A percentile compares a stretch with the other conserved stretches of the same genome.
phyloP scores from a whole-genome alignment of 2,888 invertebrate genomes.

The Lasioglossum vierecki region DNA sequence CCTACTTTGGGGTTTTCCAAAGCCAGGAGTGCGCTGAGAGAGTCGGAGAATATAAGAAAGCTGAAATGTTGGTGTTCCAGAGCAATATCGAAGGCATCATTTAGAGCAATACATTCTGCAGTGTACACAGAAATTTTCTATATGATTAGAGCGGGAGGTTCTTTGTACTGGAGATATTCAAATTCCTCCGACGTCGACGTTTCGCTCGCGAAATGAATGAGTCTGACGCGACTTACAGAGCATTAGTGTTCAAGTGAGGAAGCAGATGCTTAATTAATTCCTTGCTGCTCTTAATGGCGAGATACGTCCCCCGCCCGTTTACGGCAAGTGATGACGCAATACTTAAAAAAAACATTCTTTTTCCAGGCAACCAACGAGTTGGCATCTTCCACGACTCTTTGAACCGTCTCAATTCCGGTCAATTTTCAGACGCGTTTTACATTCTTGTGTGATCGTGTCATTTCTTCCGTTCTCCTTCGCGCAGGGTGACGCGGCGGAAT shows the following conservation, averaged over 20 bases:
- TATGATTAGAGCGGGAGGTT: no score
- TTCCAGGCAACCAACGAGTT: conserved; percentile 37
- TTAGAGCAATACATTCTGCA: no score
- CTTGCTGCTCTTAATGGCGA: conserved; percentile 29
- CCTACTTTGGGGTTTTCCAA: no score
- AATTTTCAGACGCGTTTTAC: conserved; percentile 55
- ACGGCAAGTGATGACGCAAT: conserved; percentile 58
- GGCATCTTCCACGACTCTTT: conserved; percentile 64
- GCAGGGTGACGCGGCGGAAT: conserved; percentile 18
- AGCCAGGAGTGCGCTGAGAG: no score
- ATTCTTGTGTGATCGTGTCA: conserved; percentile 58
- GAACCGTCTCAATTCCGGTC: conserved; percentile 68
- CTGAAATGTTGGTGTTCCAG: no score
- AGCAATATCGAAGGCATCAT: no score
- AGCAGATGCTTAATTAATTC: conserved; percentile 57
- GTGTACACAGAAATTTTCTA: no score
- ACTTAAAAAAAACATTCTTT: conserved; percentile 51
- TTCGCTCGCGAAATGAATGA: conserved; percentile 13
- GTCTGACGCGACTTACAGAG: neutral
- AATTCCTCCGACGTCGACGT: neutral
- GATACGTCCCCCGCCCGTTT: conserved; percentile 35
- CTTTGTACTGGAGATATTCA: neutral
- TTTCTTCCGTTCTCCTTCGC: conserved; percentile 52
- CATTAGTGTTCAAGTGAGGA: conserved; percentile 37
- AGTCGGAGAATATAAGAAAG: no score